Evolutionary conservation across 2,888 invertebrate genomes (phyloP).

Genomic region (Chydorus sphaericus): DNA sequence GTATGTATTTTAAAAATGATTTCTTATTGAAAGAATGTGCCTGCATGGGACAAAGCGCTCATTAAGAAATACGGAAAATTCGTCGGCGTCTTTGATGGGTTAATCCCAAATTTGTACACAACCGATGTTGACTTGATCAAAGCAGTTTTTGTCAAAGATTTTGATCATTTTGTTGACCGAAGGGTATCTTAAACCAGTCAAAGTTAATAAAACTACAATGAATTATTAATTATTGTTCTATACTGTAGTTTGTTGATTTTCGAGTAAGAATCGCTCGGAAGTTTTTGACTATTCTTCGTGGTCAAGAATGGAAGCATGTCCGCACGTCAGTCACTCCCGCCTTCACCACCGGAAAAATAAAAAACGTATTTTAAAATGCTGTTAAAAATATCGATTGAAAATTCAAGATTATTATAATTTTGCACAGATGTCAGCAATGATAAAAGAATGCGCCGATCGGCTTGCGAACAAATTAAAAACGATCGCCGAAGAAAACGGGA

Average conservation of each 20-base stretch:
- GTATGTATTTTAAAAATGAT: too few species aligned
- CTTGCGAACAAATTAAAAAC: not conserved
- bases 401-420: not conserved
- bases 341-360: slow-evolving; percentile 15
- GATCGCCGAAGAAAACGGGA: not conserved
- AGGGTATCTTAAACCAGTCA: too few species aligned
- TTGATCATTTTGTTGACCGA: slow-evolving; percentile 14
- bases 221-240: not conserved
- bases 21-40: slow-evolving; percentile 10
- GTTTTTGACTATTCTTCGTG: slow-evolving; percentile 6
- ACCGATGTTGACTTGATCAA: slow-evolving; percentile 11
- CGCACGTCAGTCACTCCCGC: slow-evolving; percentile 12
- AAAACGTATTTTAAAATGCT: not conserved
- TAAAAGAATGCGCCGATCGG: slow-evolving; percentile 4
- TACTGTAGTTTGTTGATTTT: not conserved
- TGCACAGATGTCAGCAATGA: slow-evolving; percentile 8
- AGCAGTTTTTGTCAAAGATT: slow-evolving; percentile 14
- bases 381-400: not conserved
- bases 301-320: slow-evolving; percentile 14
- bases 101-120: slow-evolving; percentile 9
- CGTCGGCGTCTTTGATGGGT: slow-evolving; percentile 12
- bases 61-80: slow-evolving; percentile 11
- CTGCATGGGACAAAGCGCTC: slow-evolving; percentile 6
- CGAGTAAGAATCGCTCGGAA: slow-evolving; percentile 9
- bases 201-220: not conserved